A percentile compares a stretch with the other conserved stretches of the same genome.
Evolutionary conservation across 2,888 invertebrate genomes (phyloP).

Genomic region (Aradus depressus): DNA sequence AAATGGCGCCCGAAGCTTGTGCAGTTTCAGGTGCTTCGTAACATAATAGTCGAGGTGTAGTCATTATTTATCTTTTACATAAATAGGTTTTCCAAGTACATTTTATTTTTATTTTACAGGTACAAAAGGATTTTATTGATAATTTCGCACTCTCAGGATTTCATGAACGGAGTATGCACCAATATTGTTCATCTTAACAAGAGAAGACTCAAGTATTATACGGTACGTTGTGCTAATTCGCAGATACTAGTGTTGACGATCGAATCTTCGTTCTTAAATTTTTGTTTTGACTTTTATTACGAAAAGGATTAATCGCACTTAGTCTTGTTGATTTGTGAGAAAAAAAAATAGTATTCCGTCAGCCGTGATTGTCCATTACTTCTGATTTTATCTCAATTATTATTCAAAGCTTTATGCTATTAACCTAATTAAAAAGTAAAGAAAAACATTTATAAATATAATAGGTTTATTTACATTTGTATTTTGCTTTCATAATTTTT

Average conservation of each 20-base stretch:
- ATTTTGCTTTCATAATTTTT: too few species aligned
- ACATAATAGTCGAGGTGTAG: too few species aligned
- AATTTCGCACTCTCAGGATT: slow-evolving; percentile 99
- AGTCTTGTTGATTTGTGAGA: too few species aligned
- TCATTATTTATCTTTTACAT: not conserved
- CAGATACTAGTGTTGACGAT: not conserved
- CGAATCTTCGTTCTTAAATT: not conserved
- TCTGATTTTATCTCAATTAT: not conserved
- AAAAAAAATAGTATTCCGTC: too few species aligned
- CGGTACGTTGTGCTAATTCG: slow-evolving; percentile 43
- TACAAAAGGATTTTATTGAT: slow-evolving; percentile 95
- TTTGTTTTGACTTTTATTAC: not conserved
- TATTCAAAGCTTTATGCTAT: not conserved
- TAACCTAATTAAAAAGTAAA: too few species aligned
- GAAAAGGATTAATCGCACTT: too few species aligned
- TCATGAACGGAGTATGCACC: slow-evolving; percentile 92
- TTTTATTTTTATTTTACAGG: slow-evolving; percentile 38
- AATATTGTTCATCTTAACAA: slow-evolving; percentile 94
- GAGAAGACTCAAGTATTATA: slow-evolving; percentile 86
- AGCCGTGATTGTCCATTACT: not conserved
- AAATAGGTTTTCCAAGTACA: not conserved
- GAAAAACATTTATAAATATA: too few species aligned
- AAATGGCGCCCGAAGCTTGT: not conserved
- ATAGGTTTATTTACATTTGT: too few species aligned
- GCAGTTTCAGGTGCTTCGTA: not conserved